Evolutionary conservation across 1,140 invertebrate species (phyloP).

Genomic region (Drosophila eugracilis): DNA sequence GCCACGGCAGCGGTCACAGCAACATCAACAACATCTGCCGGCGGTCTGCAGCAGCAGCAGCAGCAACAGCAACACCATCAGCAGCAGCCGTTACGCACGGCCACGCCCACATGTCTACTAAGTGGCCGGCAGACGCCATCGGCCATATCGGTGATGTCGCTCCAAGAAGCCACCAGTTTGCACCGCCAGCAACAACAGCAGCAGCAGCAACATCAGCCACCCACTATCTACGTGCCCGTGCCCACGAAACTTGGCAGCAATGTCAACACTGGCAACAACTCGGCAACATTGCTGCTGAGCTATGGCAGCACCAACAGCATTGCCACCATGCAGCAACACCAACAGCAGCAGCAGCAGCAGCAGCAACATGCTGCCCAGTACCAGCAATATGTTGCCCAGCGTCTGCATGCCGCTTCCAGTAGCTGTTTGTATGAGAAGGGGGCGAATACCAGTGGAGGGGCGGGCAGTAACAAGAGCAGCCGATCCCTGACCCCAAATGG

Average conservation of each 20-base stretch:
- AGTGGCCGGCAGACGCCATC: slow-evolving; percentile 79
- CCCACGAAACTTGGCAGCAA: slow-evolving; percentile 44
- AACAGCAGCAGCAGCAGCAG: slow-evolving; percentile 58
- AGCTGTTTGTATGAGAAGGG: slow-evolving; percentile 74
- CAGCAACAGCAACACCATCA: slow-evolving; percentile 24
- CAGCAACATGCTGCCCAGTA: slow-evolving; percentile 59
- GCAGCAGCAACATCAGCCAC: slow-evolving; percentile 45
- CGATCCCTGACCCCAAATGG: slow-evolving; percentile 59
- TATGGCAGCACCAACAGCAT: slow-evolving; percentile 67
- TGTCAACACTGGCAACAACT: slow-evolving; percentile 23
- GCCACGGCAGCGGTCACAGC: slow-evolving; percentile 29
- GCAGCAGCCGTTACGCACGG: slow-evolving; percentile 63
- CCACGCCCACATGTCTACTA: slow-evolving; percentile 71
- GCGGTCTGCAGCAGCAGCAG: slow-evolving; percentile 22
- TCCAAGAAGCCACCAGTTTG: slow-evolving; percentile 68
- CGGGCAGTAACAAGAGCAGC: slow-evolving; percentile 27
- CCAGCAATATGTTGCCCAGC: slow-evolving; percentile 68
- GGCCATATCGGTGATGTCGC: slow-evolving; percentile 71
- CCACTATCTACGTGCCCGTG: slow-evolving; percentile 67
- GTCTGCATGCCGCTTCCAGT: slow-evolving; percentile 64
- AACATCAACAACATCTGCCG: slow-evolving; percentile 25
- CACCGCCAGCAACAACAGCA: slow-evolving; percentile 54
- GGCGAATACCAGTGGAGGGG: background rate
- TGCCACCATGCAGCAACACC: slow-evolving; percentile 51
- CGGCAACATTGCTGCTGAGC: slow-evolving; percentile 56